Percentiles rank a stretch among this genome's conserved stretches.
phyloP scores from a whole-genome alignment of 1,140 invertebrate genomes.

The Amyelois transitella region DNA sequence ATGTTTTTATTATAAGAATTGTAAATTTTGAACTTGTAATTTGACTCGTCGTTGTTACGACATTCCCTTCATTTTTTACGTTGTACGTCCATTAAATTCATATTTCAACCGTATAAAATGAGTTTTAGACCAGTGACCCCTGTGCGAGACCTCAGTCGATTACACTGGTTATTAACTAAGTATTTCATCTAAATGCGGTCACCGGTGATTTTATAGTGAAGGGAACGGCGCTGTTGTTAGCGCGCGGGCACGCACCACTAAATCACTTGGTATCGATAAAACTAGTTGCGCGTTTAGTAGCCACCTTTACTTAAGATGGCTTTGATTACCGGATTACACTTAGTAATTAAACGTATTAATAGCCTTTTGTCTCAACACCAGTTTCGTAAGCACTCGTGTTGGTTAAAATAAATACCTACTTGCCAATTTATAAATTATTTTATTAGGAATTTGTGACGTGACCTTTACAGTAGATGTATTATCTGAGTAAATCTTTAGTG shows the following conservation, averaged over 20 bases:
- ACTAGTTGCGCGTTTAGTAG: slow-evolving; percentile 21
- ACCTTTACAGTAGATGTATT: slow-evolving; percentile 1
- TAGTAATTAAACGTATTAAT: slow-evolving; percentile 1
- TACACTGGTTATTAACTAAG: slow-evolving; percentile 8
- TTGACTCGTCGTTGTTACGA: not conserved
- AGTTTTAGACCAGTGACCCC: slow-evolving; percentile 3
- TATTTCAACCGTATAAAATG: not conserved
- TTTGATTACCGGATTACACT: no score
- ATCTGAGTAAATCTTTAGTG: slow-evolving; percentile 26
- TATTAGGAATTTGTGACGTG: not conserved
- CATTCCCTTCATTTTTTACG: not conserved
- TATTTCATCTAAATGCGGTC: slow-evolving; percentile 17
- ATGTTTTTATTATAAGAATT: not conserved
- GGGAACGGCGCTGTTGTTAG: not conserved
- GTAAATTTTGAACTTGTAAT: not conserved
- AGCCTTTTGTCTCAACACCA: slow-evolving; percentile 9
- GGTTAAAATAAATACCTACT: not conserved
- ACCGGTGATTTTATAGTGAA: slow-evolving; percentile 24
- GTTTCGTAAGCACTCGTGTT: not conserved
- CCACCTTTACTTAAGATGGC: slow-evolving; percentile 12
- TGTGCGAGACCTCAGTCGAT: not conserved
- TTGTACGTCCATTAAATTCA: not conserved
- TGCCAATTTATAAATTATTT: not conserved
- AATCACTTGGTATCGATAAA: slow-evolving; percentile 35
- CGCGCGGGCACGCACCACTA: slow-evolving; percentile 20